Base-by-base conservation (phyloP, 1,140 invertebrate species). In the Solenopsis fugax region DNA sequence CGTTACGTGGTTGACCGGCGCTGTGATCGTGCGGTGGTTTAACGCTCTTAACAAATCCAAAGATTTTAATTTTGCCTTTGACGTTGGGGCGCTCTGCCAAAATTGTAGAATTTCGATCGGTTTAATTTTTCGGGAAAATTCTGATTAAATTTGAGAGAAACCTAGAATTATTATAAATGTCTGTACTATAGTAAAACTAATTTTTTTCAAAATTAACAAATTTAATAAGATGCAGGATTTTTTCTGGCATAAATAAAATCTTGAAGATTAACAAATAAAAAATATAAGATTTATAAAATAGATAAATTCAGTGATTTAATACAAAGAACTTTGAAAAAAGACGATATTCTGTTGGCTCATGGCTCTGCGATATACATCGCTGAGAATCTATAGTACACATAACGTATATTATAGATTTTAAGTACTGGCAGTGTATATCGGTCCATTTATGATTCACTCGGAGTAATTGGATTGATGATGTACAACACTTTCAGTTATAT, bases 1-100 rank as follows among this genome's bases (percentile, higher is more conserved):
- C 71, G 41, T 87, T 82, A 75, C 76, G 52, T 60, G 65, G 37
- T 72, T 67, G 37, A 21, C 18, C 45, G 18, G 37, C 45, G 52
- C 65, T 37, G 21, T 65, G 50, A 69, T 73, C 4, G 7, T 34
- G 34, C 13, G 16, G 10, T 4, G n/a, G 50, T 41, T 65, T 48
- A 65, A n/a, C 37, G n/a, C 37, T 67, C 12, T 24, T 21, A 21
- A 67, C 45, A 45, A 67, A 69, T 67, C n/a, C 4, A n/a, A 24
- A 12, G 13, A 69, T 37, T 29, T 34, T 4, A 67, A 52, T 2
- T 48, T 34, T 50, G 48, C 5, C 16, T 37, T 13, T 29, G 4
- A 29, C 18, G 16, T 37, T 21, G 16, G 2, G 54, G 1, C 29
- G 2, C 12, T 52, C 2, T 72, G 1, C 4, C 2, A 10, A 67